phyloP scores from a whole-genome alignment of 2,113 vertebrate genomes.

The Osmerus mordax region DNA sequence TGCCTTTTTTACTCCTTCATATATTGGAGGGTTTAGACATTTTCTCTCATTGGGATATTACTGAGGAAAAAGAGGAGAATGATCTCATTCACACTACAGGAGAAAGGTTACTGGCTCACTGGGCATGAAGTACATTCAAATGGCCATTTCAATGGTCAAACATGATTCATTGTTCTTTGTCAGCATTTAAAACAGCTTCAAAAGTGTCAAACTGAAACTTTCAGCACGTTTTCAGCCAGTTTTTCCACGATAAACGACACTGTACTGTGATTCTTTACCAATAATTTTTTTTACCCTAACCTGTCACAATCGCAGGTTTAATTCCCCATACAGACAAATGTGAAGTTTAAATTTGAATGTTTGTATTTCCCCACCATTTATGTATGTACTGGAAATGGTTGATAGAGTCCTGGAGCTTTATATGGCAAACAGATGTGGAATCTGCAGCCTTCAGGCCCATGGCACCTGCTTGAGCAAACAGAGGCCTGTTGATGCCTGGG shows the following conservation, averaged over 20 bases:
- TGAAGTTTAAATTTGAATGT: constrained; percentile 51
- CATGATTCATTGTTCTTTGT: no score
- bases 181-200: no score
- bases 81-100: no score
- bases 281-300: not conserved
- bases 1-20: constrained; percentile 44
- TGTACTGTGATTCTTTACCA: not conserved
- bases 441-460: constrained; percentile 27
- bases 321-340: constrained; percentile 57
- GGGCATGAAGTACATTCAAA: no score
- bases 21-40: constrained; percentile 56
- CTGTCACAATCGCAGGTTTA: constrained; percentile 16
- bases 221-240: no score
- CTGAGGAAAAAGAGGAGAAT: constrained; percentile 35
- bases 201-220: no score
- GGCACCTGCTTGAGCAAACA: constrained; percentile 78
- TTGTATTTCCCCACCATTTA: constrained; percentile 64
- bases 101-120: no score
- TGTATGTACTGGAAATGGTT: constrained; percentile 54
- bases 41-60: constrained; percentile 50
- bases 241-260: not conserved
- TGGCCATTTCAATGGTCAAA: no score
- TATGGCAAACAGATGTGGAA: constrained; percentile 74
- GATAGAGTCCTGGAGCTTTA: constrained; percentile 70
- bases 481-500: constrained; percentile 64